Evolutionary conservation across 2,888 invertebrate species (phyloP), one percentile per base, ranked within the genome.

Genomic region (Alsophila aescularia): DNA sequence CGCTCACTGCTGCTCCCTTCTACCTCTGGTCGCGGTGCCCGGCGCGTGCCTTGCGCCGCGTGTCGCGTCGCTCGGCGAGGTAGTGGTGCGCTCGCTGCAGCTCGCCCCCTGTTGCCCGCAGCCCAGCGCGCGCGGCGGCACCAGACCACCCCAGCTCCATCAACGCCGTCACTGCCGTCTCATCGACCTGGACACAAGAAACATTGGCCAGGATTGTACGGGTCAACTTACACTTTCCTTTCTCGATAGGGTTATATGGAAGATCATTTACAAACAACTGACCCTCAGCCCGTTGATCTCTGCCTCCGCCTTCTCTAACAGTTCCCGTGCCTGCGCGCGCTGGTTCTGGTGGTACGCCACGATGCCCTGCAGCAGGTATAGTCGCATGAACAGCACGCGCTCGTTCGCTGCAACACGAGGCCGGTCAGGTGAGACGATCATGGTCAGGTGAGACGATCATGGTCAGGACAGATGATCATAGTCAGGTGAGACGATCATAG

Each of bases 341-440:
- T 93, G 93, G 77, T 96, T 95, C 82, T 96, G 94, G 77, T 97
- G 96, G 74, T 95, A 97, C 0, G 94, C 90, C 16, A 96, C 94
- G 50, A 97, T 95, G 5, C 95, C 96, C 85, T 97, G 96, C 44
- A 97, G 88, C 44, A 97, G 80, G 83, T 96, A 96, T 13, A 97
- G 87, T 0, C 97, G 93, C 93, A 96, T 94, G 56, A 96, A 92
- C 9, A 97, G 80, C 0, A 95, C 96, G 2, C 95, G 93, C 75
- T 96, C 96, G 73, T 93, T 94, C 0, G 94, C 95, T 93, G 81
- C 0, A 71, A 69, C 12, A 18, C 2, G 9, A 34, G n/a, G 10
- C 7, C 10, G 10, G 29, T 0, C 29, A 29, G 10, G 29, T 29
- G 29, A n/a, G 29, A 9, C 29, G 29, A n/a, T n/a, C n/a, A n/a